These are phyloP conservation scores for Synergus gifuensis DNA, from an alignment of 2,888 invertebrate species.

Conservation along the genomic window DNA sequence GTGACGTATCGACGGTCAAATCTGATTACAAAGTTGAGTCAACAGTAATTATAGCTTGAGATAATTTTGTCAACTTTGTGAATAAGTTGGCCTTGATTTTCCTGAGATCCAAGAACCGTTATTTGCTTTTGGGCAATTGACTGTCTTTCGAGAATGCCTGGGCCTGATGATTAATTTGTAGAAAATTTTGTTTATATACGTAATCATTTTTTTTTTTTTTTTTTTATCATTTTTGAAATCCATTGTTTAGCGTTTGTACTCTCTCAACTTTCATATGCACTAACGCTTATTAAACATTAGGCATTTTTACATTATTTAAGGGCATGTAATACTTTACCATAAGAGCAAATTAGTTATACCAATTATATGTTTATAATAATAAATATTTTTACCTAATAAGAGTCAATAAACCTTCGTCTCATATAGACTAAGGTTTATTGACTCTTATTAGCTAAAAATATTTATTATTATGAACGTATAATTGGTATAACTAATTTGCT, in stretches of 20 bases:
- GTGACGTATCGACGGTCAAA: neutral
- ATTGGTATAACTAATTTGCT: too few relatives aligned
- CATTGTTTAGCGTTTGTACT: neutral
- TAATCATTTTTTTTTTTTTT: neutral
- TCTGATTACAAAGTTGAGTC: slow-evolving; percentile 4
- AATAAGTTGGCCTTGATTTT: slow-evolving; percentile 26
- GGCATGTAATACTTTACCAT: too few relatives aligned
- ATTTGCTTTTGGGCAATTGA: neutral
- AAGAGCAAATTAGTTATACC: too few relatives aligned
- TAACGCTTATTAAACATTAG: slow-evolving; percentile 2
- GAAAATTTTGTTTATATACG: slow-evolving; percentile 17
- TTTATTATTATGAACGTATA: too few relatives aligned
- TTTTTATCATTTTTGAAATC: too few relatives aligned
- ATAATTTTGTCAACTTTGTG: slow-evolving; percentile 14
- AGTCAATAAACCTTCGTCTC: too few relatives aligned
- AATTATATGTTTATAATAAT: too few relatives aligned
- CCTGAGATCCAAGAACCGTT: slow-evolving; percentile 8
- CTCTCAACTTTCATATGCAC: neutral
- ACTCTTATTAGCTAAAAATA: too few relatives aligned
- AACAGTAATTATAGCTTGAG: slow-evolving; percentile 17
- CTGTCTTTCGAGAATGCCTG: slow-evolving; percentile 1
- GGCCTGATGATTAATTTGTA: neutral
- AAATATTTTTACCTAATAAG: too few relatives aligned
- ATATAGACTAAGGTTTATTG: too few relatives aligned
- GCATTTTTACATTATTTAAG: neutral